phyloP scores from a whole-genome alignment of 2,797 vertebrate species.

The Mallotus villosus region DNA sequence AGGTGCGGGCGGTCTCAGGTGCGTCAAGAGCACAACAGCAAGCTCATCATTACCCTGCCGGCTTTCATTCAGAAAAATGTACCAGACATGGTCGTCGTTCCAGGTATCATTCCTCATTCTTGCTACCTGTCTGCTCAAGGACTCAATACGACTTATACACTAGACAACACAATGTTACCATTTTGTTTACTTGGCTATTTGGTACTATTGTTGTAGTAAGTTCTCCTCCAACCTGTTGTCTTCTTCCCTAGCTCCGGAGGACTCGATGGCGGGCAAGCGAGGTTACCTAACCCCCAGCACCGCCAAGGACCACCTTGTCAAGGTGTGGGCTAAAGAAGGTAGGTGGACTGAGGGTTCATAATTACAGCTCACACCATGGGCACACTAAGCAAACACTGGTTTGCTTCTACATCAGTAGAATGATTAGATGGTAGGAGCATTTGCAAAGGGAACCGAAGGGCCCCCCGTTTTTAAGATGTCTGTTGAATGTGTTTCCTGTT shows the following conservation, averaged over 20 bases:
- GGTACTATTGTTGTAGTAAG: no score
- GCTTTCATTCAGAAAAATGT: conserved; percentile 45
- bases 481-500: background rate
- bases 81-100: background rate
- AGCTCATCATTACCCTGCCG: conserved; percentile 83
- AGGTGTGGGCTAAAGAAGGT: conserved; percentile 93
- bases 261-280: conserved; percentile 75
- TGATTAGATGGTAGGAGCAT: no score
- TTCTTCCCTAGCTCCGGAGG: conserved; percentile 51
- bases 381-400: background rate
- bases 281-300: conserved; percentile 87
- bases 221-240: background rate
- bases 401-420: no score
- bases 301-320: conserved; percentile 79
- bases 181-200: background rate
- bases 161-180: background rate
- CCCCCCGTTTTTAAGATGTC: no score
- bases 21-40: conserved; percentile 92
- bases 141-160: background rate
- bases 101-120: background rate
- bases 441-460: no score
- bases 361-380: background rate
- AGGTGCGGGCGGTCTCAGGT: conserved; percentile 78
- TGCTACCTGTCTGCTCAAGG: background rate
- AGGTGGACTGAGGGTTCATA: background rate